phyloP scores from a whole-genome alignment of 2,113 vertebrate genomes.

The Brachionichthys hirsutus region DNA sequence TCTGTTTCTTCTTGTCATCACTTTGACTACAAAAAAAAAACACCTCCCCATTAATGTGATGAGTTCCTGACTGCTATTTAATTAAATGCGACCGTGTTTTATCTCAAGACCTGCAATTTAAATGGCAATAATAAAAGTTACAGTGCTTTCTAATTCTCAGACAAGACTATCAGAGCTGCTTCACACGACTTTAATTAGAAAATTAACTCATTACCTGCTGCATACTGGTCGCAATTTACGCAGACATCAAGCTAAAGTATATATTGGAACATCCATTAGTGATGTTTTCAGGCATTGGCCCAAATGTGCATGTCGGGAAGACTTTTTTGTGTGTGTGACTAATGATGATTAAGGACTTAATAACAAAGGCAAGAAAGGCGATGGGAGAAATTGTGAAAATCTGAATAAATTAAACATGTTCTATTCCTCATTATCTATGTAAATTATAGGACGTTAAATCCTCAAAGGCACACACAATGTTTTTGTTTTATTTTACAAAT shows the following conservation, averaged over 20 bases:
- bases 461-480: too few species aligned
- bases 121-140: constrained; percentile 45
- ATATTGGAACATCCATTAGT: constrained; percentile 2
- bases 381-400: not conserved
- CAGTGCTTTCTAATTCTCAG: constrained; percentile 42
- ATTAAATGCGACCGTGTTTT: constrained; percentile 50
- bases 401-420: not conserved
- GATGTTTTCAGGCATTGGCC: not conserved
- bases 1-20: constrained; percentile 28
- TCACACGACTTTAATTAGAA: constrained; percentile 48
- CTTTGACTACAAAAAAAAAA: constrained; percentile 23
- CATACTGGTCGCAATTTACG: constrained; percentile 9
- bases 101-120: constrained; percentile 39
- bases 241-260: constrained; percentile 16
- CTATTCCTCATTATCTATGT: too few species aligned
- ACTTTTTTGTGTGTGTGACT: too few species aligned
- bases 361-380: not conserved
- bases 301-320: too few species aligned
- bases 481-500: not conserved
- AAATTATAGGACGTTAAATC: too few species aligned
- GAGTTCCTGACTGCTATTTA: constrained; percentile 51
- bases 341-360: not conserved
- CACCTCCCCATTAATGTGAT: constrained; percentile 17
- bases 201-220: constrained; percentile 29
- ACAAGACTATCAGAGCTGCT: constrained; percentile 41